Evolutionary conservation across 2,113 vertebrate genomes (phyloP).

Genomic region (Cheirogaleus medius): DNA sequence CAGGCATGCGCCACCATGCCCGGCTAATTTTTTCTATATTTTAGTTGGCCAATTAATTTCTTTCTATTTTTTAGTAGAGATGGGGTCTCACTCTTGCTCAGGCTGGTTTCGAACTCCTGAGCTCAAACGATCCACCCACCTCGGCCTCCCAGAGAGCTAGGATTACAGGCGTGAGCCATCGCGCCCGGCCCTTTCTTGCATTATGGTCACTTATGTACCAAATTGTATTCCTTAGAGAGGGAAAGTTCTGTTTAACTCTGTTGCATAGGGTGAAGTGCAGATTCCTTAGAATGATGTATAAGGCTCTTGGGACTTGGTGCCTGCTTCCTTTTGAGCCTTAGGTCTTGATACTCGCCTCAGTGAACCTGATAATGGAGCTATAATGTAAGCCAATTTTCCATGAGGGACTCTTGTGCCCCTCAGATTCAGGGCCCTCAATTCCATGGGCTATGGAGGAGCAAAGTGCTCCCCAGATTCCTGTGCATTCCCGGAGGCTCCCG

Average conservation of each 20-base stretch:
- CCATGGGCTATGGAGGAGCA: not conserved
- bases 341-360: not conserved
- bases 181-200: not conserved
- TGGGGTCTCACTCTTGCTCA: no score
- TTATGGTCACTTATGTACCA: not conserved
- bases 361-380: not conserved
- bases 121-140: no score
- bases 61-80: no score
- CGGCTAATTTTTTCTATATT: no score
- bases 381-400: not conserved
- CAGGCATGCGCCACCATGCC: no score
- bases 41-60: no score
- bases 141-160: no score
- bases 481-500: not conserved
- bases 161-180: no score
- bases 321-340: not conserved
- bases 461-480: not conserved
- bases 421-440: not conserved
- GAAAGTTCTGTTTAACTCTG: not conserved
- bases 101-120: no score
- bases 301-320: not conserved
- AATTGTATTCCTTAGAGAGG: not conserved
- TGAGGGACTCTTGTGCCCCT: not conserved
- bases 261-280: not conserved
- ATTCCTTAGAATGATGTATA: not conserved